phyloP scores from a whole-genome alignment of 2,113 vertebrate genomes.

The Gnathonemus echidnorhynchus region DNA sequence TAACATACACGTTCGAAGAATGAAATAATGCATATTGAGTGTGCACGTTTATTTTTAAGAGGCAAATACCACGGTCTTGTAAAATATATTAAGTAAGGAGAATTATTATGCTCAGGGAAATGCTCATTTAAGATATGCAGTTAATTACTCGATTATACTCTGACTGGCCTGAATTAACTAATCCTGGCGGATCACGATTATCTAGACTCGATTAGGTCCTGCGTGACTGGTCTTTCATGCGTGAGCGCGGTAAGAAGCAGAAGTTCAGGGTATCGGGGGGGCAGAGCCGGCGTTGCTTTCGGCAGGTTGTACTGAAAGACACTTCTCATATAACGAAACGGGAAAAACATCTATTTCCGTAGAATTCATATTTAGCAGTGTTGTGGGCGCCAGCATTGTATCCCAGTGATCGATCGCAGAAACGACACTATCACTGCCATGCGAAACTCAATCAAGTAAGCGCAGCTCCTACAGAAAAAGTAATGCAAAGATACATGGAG shows the following conservation, averaged over 20 bases:
- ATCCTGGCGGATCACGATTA: neutral
- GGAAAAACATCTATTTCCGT: neutral
- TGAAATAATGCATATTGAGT: neutral
- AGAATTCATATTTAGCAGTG: neutral
- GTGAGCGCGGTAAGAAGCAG: neutral
- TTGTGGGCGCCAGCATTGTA: neutral
- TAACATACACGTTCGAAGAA: neutral
- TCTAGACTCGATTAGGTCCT: neutral
- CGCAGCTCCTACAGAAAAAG: neutral
- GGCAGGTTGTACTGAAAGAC: neutral
- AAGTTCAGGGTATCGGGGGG: neutral
- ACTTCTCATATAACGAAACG: neutral
- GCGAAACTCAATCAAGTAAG: neutral
- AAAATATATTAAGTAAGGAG: neutral
- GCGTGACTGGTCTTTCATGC: neutral
- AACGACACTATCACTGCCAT: neutral
- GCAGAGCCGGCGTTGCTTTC: neutral
- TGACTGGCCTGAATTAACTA: neutral
- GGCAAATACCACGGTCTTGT: neutral
- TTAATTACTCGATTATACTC: neutral
- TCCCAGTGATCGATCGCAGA: neutral
- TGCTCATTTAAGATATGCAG: neutral
- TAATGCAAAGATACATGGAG: neutral
- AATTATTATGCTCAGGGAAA: neutral
- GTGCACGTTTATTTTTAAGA: neutral